A percentile compares a stretch with the other conserved stretches of the same genome.
Evolutionary conservation across 2,113 vertebrate species (phyloP).

Genomic region (Microcebus griseorufus): DNA sequence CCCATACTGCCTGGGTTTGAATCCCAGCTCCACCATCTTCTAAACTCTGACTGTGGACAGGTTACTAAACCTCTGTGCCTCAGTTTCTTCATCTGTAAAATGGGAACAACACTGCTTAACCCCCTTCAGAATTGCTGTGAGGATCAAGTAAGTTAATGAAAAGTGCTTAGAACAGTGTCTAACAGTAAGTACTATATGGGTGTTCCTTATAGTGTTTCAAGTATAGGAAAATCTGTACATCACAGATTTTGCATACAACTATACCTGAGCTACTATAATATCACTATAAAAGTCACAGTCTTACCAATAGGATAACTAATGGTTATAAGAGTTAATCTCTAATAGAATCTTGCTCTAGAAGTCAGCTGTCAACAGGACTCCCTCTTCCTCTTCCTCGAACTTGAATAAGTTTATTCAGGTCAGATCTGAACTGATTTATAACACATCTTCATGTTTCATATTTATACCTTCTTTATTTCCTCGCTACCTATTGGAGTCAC

Average conservation of each 20-base stretch:
- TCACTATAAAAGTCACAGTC: rapidly evolving
- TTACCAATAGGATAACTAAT: background rate
- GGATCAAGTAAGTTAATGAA: background rate
- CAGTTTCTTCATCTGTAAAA: background rate
- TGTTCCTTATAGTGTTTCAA: background rate
- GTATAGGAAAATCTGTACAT: background rate
- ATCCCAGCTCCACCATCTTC: background rate
- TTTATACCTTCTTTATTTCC: background rate
- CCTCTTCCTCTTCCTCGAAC: background rate
- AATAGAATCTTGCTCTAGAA: background rate
- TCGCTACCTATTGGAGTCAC: background rate
- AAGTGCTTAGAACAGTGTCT: background rate
- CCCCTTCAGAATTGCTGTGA: background rate
- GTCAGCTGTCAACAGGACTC: background rate
- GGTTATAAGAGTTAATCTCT: background rate
- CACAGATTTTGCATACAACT: rapidly evolving
- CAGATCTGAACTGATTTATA: background rate
- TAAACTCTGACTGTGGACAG: background rate
- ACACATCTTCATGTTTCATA: background rate
- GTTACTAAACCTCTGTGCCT: background rate
- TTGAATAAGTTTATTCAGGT: background rate
- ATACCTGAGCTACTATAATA: rapidly evolving
- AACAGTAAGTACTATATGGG: background rate
- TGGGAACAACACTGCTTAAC: background rate
- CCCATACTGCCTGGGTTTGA: background rate